A percentile compares a stretch with the other conserved stretches of the same genome.
Conservation (phyloP, 2,888 invertebrate genomes). For the Drosophila peninsularis region DNA sequence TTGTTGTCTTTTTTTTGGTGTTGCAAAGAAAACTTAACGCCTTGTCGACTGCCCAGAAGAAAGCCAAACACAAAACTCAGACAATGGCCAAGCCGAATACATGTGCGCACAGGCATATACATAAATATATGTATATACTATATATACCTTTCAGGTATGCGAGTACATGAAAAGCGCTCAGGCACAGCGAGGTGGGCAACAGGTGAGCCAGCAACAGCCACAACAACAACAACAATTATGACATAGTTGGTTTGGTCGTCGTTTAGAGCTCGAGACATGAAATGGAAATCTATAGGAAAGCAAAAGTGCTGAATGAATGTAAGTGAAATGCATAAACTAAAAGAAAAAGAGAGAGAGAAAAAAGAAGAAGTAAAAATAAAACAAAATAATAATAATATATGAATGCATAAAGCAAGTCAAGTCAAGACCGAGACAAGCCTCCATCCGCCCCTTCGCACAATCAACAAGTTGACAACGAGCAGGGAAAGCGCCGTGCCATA, state of each 20-base stretch:
- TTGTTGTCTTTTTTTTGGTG: not conserved
- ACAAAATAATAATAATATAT: slow-evolving; percentile 8
- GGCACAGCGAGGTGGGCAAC: slow-evolving; percentile 27
- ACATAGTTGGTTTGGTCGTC: slow-evolving; percentile 51
- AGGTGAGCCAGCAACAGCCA: slow-evolving; percentile 10
- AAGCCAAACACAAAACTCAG: slow-evolving; percentile 33
- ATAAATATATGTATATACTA: not conserved
- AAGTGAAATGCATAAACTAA: slow-evolving; percentile 44
- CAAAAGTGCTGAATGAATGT: slow-evolving; percentile 66
- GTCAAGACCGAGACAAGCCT: slow-evolving; percentile 7
- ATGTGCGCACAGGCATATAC: slow-evolving; percentile 1
- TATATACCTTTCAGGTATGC: slow-evolving; percentile 11
- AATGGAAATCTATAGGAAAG: slow-evolving; percentile 66
- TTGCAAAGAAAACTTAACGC: slow-evolving; percentile 28
- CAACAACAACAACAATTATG: slow-evolving; percentile 55
- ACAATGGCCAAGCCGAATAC: slow-evolving; percentile 31
- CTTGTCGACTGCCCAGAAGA: slow-evolving; percentile 52
- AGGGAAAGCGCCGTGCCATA: slow-evolving; percentile 47
- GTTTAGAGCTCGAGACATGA: slow-evolving; percentile 42
- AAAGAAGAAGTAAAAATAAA: not conserved
- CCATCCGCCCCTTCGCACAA: not conserved
- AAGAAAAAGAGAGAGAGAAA: slow-evolving; percentile 9
- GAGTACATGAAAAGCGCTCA: slow-evolving; percentile 32
- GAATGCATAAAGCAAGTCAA: slow-evolving; percentile 18
- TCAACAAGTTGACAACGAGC: slow-evolving; percentile 9